Evolutionary conservation across 2,797 vertebrate species (phyloP).

Genomic region (Syngnathus acus): DNA sequence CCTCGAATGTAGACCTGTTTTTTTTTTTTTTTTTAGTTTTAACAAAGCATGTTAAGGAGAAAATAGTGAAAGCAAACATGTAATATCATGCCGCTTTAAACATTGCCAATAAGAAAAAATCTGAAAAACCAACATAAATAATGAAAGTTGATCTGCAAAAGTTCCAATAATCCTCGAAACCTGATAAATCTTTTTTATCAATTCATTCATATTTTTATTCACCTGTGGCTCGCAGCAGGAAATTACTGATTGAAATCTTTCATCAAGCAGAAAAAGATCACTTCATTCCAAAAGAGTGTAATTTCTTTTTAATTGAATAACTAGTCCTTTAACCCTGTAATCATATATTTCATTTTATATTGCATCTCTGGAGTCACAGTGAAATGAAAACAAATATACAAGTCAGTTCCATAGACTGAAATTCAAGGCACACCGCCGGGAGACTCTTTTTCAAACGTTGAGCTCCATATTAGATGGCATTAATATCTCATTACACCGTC

Average conservation of each 20-base stretch:
- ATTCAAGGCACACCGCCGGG: neutral
- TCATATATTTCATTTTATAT: neutral
- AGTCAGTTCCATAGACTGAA: neutral
- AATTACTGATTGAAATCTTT: slow-evolving; percentile 4
- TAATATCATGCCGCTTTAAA: neutral
- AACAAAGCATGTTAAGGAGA: neutral
- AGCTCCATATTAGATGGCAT: neutral
- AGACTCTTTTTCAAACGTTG: neutral
- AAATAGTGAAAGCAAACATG: neutral
- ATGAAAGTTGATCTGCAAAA: neutral
- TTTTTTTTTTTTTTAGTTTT: neutral
- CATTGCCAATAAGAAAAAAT: neutral
- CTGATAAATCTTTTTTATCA: neutral
- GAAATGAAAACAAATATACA: neutral
- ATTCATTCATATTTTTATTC: neutral
- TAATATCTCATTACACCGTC: neutral
- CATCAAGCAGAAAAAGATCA: neutral
- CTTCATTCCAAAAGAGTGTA: neutral
- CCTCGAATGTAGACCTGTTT: neutral
- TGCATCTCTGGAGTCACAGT: neutral
- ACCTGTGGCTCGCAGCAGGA: neutral
- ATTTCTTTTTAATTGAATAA: neutral
- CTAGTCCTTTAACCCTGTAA: neutral
- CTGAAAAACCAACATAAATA: neutral
- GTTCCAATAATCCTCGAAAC: neutral